Conservation (phyloP, 2,113 vertebrate genomes). For the Corythaeola cristata region DNA sequence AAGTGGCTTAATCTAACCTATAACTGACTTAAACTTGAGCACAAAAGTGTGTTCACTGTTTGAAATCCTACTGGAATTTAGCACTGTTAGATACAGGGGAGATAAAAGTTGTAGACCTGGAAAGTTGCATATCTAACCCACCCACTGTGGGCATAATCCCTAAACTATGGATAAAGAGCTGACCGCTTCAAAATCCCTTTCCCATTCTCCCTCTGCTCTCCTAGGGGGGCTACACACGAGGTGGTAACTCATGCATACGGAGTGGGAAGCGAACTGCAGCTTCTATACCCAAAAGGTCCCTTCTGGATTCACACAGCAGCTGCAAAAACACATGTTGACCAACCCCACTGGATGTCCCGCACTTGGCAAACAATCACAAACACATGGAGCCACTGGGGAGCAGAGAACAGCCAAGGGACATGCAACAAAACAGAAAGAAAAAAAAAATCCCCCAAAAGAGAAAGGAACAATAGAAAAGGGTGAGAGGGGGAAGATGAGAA, state of each 20-base stretch:
- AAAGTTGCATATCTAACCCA: neutral
- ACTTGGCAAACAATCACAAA: neutral
- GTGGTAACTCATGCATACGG: neutral
- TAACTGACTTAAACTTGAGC: neutral
- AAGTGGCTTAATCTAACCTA: neutral
- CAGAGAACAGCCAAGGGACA: neutral
- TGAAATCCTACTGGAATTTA: neutral
- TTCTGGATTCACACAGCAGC: constrained; percentile 4
- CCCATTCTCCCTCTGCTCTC: neutral
- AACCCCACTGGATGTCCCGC: neutral
- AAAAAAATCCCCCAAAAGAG: too few species aligned
- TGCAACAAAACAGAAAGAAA: neutral
- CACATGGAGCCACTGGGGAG: neutral
- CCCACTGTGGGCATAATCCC: neutral
- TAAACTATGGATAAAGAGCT: neutral
- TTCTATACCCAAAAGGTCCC: neutral
- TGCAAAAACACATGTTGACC: constrained; percentile 12
- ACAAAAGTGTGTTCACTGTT: neutral
- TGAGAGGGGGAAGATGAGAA: neutral
- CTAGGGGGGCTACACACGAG: fast-evolving
- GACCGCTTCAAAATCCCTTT: neutral
- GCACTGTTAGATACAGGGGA: neutral
- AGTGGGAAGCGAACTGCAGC: neutral
- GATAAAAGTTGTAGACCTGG: neutral
- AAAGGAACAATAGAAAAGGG: neutral